A percentile compares a stretch with the other conserved stretches of the same genome.
These are phyloP conservation scores for Papilio xuthus DNA, from an alignment of 1,140 invertebrate species.

Conservation along the genomic window DNA sequence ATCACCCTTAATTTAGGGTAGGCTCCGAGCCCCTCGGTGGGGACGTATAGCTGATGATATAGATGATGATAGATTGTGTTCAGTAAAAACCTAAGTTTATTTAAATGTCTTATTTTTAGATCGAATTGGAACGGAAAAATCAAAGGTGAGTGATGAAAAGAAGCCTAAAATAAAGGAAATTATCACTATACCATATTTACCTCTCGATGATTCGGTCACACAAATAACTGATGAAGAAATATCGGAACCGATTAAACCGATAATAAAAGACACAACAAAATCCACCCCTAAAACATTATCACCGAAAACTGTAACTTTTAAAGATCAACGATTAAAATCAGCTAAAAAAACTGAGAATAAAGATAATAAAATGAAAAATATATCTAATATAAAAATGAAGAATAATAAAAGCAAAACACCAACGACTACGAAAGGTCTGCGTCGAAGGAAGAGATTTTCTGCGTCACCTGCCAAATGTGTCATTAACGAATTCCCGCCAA, in stretches of 20 bases:
- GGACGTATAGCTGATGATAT: too few relatives aligned
- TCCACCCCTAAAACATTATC: constrained; percentile 49
- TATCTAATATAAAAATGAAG: constrained; percentile 13
- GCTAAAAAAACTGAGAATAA: constrained; percentile 37
- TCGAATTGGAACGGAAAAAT: neutral
- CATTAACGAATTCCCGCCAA: constrained; percentile 46
- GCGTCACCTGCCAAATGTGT: constrained; percentile 44
- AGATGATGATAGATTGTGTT: too few relatives aligned
- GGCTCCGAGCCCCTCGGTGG: too few relatives aligned
- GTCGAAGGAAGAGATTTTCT: constrained; percentile 39
- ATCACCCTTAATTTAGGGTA: too few relatives aligned
- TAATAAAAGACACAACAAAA: constrained; percentile 53
- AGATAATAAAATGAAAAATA: constrained; percentile 27
- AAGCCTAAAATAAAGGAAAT: constrained; percentile 31
- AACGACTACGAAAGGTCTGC: constrained; percentile 30
- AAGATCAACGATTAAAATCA: constrained; percentile 42
- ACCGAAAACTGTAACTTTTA: constrained; percentile 56
- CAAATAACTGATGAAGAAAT: neutral
- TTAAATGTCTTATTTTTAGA: neutral
- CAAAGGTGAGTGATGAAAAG: constrained; percentile 3
- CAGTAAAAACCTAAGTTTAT: too few relatives aligned
- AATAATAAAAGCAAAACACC: constrained; percentile 35
- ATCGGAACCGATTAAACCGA: constrained; percentile 42
- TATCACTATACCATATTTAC: constrained; percentile 30
- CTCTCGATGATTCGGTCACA: neutral